Evolutionary conservation across 2,888 invertebrate genomes (phyloP), one percentile per base, ranked within the genome.

Genomic region (Gryllus longicercus): DNA sequence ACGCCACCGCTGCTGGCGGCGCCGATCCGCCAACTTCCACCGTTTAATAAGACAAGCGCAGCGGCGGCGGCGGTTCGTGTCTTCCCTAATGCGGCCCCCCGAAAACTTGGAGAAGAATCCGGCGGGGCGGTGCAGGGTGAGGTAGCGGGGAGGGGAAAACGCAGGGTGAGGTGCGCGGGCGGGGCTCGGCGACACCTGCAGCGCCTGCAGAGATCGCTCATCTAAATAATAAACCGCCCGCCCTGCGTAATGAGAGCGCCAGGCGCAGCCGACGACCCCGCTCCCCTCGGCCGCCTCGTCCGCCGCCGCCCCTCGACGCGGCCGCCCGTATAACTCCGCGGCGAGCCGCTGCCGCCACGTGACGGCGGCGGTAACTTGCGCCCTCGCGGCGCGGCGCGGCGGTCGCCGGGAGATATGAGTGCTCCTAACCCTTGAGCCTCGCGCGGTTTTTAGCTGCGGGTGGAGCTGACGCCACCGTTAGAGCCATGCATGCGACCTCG

Each of bases 1-100:
- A 63, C 63, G 63, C 63, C 16, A 4, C n/a, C 63, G 63, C 2
- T 18, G 63, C 63, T 3, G 63, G 63, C 63, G 63, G 10, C 63
- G 5, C 63, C n/a, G 16, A 63, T 63, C 14, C 63, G 63, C 63
- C 63, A 63, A 63, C 16, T 63, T 63, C n/a, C 63, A 63, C n/a
- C 63, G 63, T 63, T 63, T 63, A 63, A 63, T 63, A 63, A 63
- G 63, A 63, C 63, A 63, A 63, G 63, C 63, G 63, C n/a, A n/a
- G n/a, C 38, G 38, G 38, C 38, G 38, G 38, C 38, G 38, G 38
- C 38, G 5, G 38, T 3, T 2, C 63, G 63, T 63, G 63, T 63
- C 63, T 63, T 63, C n/a, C 63, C n/a, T 63, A 63, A 63, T 63
- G n/a, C 63, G n/a, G 63, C 63, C 63, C 63, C 14, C 63, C 11